Base-by-base conservation (phyloP, 2,113 vertebrate species). In the Paradoxurus hermaphroditus region DNA sequence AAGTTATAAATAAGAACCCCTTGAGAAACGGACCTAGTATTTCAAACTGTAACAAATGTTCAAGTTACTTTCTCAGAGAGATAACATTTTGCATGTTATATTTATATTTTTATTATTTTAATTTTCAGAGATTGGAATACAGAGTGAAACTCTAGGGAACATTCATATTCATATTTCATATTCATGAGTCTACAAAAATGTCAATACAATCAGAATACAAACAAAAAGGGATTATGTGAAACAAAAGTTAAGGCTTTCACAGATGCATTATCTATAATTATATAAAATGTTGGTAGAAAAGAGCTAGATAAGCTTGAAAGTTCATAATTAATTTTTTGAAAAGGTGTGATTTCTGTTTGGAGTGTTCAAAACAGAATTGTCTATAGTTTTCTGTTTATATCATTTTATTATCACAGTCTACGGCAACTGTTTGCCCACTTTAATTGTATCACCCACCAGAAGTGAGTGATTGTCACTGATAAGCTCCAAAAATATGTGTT, bases 391-490 rank as follows among this genome's bases (percentile, higher is more conserved):
- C 44, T 46, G 2, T 67, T 39, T 84, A 18, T 63, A 5, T 7
- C 1, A 51, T 90, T 51, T 91, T 82, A 49, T 85, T 62, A 18
- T 59, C 15, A 81, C 7, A 62, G 13, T 83, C 51, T 62, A 29
- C 13, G 39, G 12, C 0, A 73, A 39, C 1, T 56, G 13, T 41
- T 78, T 36, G 39, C 31, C 18, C 79, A 8, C 18, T 49, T 4
- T 23, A n/a, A 39, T 11, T 27, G 0, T 31, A 36, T 41, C 0
- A 0, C 2, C 63, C 44, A 72, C 14, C 10, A 31, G 31, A 87
- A 34, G 36, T 63, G 7, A 84, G 8, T 62, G 44, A 67, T 5
- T 56, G 2, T 92, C 44, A 72, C 19, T 25, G 18, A 86, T 5
- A 46, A 90, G 5, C 27, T 96, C 53, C 16, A 73, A 90, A 90